Conservation (phyloP, 2,888 invertebrate species). For the Brachypterus glaber region DNA sequence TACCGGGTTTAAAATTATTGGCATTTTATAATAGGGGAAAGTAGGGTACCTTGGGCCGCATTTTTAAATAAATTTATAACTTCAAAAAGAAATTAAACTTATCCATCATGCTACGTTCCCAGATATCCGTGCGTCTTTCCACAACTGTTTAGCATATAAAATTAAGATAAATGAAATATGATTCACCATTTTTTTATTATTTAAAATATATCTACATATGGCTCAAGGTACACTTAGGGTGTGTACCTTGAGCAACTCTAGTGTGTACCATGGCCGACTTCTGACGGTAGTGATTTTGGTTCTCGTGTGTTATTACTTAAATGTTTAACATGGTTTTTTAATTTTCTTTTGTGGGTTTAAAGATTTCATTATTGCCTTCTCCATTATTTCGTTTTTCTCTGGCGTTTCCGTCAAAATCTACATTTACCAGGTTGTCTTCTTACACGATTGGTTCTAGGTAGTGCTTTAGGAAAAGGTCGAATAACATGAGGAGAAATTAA, state of each 20-base stretch:
- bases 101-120: neutral
- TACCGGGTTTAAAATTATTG: too few relatives aligned
- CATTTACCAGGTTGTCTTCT: slow-evolving; percentile 1
- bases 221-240: neutral
- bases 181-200: slow-evolving; percentile 1
- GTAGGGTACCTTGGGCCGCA: neutral
- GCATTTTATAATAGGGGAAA: too few relatives aligned
- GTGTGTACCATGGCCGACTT: neutral
- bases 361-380: neutral
- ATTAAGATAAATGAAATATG: slow-evolving; percentile 1
- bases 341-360: neutral
- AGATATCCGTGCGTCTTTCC: neutral
- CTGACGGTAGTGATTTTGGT: neutral
- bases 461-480: slow-evolving; percentile 1
- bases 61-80: neutral
- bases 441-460: neutral
- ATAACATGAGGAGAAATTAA: slow-evolving; percentile 1
- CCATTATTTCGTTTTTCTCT: neutral
- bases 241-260: neutral
- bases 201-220: neutral
- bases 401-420: slow-evolving; percentile 1
- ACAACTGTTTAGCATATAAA: neutral
- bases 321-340: neutral
- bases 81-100: neutral
- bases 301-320: neutral